These are phyloP conservation scores for Sebastes hubbsi DNA, from an alignment of 2,797 vertebrate genomes.

Conservation along the genomic window DNA sequence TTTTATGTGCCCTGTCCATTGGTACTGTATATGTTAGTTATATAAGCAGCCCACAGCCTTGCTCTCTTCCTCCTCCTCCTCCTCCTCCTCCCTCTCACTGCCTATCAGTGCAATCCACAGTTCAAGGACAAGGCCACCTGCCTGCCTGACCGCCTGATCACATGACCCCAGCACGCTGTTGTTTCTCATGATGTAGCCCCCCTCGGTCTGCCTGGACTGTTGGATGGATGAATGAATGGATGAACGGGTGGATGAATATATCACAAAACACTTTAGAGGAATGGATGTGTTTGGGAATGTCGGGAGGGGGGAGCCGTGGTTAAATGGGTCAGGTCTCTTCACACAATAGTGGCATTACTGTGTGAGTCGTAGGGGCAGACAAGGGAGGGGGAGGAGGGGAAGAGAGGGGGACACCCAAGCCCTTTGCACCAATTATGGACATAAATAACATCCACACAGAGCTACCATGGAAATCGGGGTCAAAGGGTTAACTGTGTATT, in stretches of 20 bases:
- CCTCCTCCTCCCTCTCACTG: conserved; percentile 1
- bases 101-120: conserved; percentile 39
- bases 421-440: conserved; percentile 72
- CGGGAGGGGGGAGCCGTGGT: conserved; percentile 34
- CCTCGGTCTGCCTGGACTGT: conserved; percentile 51
- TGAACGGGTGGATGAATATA: conserved; percentile 71
- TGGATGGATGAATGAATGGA: conserved; percentile 68
- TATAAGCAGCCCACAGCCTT: conserved; percentile 20
- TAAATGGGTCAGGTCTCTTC: conserved; percentile 81
- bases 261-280: conserved; percentile 70
- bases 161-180: conserved; percentile 59
- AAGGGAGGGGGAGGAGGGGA: conserved; percentile 6
- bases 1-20: conserved; percentile 4
- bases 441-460: conserved; percentile 77
- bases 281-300: conserved; percentile 72
- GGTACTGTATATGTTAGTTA: conserved; percentile 24
- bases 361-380: conserved; percentile 68
- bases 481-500: conserved; percentile 74
- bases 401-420: conserved; percentile 42
- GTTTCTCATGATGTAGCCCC: conserved; percentile 62
- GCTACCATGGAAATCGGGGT: conserved; percentile 72
- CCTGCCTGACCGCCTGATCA: conserved; percentile 58
- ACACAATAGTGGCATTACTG: conserved; percentile 73
- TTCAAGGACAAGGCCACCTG: conserved; percentile 73
- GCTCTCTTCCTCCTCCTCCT: conserved; percentile 7